Conservation (phyloP, 1,140 invertebrate species). For the Steinernema khuongi region DNA sequence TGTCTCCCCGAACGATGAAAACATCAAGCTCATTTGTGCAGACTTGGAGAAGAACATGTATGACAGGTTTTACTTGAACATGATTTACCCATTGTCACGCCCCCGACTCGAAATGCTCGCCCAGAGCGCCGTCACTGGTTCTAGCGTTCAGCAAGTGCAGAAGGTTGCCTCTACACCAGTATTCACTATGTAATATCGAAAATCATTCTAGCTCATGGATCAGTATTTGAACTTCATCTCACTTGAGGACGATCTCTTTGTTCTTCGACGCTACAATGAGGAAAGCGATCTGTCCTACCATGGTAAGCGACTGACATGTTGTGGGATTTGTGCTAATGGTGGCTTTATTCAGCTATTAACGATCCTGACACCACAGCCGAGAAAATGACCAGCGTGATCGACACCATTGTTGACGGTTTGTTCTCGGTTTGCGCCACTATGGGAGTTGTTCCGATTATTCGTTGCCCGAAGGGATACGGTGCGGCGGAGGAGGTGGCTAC, state of each 20-base stretch:
- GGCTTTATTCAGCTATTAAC: constrained; percentile 73
- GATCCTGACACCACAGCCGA: constrained; percentile 86
- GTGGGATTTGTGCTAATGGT: neutral
- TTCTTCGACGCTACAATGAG: constrained; percentile 64
- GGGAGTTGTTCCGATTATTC: constrained; percentile 86
- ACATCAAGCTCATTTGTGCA: constrained; percentile 77
- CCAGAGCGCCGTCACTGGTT: constrained; percentile 75
- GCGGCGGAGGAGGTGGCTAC: constrained; percentile 96
- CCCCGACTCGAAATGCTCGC: constrained; percentile 93
- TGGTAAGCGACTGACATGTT: no score
- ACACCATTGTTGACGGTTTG: constrained; percentile 86
- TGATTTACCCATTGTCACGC: constrained; percentile 88
- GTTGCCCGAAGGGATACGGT: constrained; percentile 82
- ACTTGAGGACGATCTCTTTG: constrained; percentile 94
- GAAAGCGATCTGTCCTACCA: constrained; percentile 42
- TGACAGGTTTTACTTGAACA: constrained; percentile 92
- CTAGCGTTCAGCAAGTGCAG: constrained; percentile 74
- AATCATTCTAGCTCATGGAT: constrained; percentile 71
- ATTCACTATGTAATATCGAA: neutral
- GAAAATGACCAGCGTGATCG: constrained; percentile 90
- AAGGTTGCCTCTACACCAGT: constrained; percentile 66
- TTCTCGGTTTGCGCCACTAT: constrained; percentile 95
- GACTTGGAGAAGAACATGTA: constrained; percentile 81
- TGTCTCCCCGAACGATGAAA: constrained; percentile 92
- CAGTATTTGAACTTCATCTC: constrained; percentile 98